These are phyloP conservation scores for Micrasema minimum DNA, from an alignment of 1,140 invertebrate genomes.

Conservation along the genomic window DNA sequence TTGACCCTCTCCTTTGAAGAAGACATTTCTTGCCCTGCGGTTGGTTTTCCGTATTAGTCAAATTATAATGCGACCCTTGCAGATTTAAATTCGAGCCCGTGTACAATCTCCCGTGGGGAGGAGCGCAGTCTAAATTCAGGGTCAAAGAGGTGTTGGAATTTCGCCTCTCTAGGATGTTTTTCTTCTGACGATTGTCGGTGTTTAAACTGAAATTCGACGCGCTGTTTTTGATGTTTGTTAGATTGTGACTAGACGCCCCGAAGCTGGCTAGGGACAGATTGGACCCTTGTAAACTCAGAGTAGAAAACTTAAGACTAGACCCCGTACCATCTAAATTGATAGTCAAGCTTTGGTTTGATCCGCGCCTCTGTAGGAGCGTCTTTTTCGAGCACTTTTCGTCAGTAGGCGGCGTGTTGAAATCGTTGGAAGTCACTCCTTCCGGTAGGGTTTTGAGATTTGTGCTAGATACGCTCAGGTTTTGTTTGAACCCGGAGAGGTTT, in stretches of 20 bases:
- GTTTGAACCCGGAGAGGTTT: slow-evolving; percentile 64
- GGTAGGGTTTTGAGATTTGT: slow-evolving; percentile 74
- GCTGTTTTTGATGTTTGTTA: slow-evolving; percentile 62
- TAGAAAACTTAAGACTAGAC: slow-evolving; percentile 51
- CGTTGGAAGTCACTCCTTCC: slow-evolving; percentile 73
- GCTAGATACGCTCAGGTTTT: slow-evolving; percentile 68
- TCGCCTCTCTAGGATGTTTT: slow-evolving; percentile 78
- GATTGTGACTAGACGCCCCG: slow-evolving; percentile 63
- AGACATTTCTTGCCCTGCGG: slow-evolving; percentile 72
- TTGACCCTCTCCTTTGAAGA: slow-evolving; percentile 86
- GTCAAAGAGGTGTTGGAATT: slow-evolving; percentile 91
- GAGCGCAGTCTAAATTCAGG: slow-evolving; percentile 63
- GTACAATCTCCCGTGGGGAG: slow-evolving; percentile 43
- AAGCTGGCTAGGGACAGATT: slow-evolving; percentile 63
- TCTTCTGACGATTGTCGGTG: slow-evolving; percentile 64
- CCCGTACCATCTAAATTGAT: slow-evolving; percentile 50
- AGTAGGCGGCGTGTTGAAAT: slow-evolving; percentile 65
- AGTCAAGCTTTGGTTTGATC: slow-evolving; percentile 57
- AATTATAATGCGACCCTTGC: slow-evolving; percentile 51
- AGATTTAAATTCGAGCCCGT: slow-evolving; percentile 48
- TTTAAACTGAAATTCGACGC: slow-evolving; percentile 65
- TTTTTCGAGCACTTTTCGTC: slow-evolving; percentile 62
- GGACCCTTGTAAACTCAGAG: slow-evolving; percentile 60
- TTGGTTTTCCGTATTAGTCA: slow-evolving; percentile 52
- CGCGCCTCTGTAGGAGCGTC: slow-evolving; percentile 57